These are phyloP conservation scores for Cephalophus harveyi DNA, from an alignment of 2,113 vertebrate species.

Conservation along the genomic window DNA sequence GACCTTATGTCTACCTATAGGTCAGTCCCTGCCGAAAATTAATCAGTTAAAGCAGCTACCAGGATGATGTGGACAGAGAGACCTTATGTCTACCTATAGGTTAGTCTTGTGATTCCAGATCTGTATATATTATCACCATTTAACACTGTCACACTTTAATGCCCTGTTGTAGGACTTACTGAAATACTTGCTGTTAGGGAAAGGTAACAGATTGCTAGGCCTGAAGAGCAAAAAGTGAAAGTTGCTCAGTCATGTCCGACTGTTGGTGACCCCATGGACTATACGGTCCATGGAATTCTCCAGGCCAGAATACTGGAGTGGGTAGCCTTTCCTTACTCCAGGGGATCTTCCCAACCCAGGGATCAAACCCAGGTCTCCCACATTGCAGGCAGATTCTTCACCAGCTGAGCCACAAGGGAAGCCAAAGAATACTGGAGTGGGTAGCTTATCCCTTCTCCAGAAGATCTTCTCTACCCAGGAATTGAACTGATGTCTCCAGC, in stretches of 20 bases:
- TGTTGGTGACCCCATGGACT: background rate
- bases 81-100: background rate
- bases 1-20: background rate
- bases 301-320: background rate
- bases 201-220: background rate
- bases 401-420: background rate
- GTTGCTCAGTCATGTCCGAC: accelerated
- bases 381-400: background rate
- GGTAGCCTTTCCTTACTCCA: background rate
- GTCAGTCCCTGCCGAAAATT: slow-evolving; percentile 32
- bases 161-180: background rate
- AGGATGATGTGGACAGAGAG: slow-evolving; percentile 9
- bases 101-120: background rate
- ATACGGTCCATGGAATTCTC: background rate
- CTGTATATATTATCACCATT: background rate
- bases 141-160: background rate
- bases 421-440: background rate
- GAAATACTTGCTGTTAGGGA: background rate
- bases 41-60: background rate
- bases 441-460: background rate
- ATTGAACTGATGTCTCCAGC: accelerated
- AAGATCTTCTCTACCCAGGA: accelerated
- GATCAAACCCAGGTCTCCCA: background rate
- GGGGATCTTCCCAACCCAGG: background rate
- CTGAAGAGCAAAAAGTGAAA: background rate